Conservation (phyloP, 2,113 vertebrate species). For the Chroicocephalus ridibundus region DNA sequence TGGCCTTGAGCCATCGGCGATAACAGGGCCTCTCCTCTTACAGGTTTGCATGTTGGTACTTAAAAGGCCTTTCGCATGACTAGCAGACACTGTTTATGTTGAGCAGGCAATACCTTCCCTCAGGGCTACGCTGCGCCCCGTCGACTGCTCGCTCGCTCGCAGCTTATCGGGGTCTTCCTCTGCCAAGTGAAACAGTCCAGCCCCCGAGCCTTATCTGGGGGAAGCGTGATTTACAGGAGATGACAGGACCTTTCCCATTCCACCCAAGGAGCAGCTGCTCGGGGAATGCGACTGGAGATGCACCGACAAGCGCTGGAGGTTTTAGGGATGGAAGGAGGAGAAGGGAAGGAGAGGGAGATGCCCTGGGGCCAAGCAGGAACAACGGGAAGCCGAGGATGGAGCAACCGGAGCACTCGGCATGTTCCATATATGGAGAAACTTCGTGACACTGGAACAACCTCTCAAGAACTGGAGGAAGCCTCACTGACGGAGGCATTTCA, state of each 20-base stretch:
- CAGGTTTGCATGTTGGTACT: not conserved
- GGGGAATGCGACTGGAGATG: not conserved
- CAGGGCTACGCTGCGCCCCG: not conserved
- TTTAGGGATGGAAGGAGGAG: not conserved
- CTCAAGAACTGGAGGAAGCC: not conserved
- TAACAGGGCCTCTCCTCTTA: not conserved
- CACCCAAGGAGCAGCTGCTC: not conserved
- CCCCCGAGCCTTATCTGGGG: not conserved
- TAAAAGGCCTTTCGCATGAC: not conserved
- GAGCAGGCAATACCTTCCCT: not conserved
- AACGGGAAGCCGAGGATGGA: slow-evolving; percentile 5
- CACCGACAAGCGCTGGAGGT: not conserved
- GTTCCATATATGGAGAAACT: slow-evolving; percentile 62
- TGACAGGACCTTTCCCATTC: slow-evolving; percentile 31
- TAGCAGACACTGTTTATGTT: not conserved
- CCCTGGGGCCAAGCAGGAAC: not conserved
- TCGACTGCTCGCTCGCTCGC: not conserved
- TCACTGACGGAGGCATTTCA: not conserved
- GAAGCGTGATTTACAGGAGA: slow-evolving; percentile 25
- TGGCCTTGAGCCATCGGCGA: not conserved
- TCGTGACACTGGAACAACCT: not conserved
- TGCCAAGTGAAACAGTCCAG: not conserved
- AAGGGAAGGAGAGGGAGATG: not conserved
- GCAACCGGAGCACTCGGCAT: not conserved
- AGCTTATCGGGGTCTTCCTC: not conserved